phyloP scores from a whole-genome alignment of 2,888 invertebrate species.

The Tholera decimalis region DNA sequence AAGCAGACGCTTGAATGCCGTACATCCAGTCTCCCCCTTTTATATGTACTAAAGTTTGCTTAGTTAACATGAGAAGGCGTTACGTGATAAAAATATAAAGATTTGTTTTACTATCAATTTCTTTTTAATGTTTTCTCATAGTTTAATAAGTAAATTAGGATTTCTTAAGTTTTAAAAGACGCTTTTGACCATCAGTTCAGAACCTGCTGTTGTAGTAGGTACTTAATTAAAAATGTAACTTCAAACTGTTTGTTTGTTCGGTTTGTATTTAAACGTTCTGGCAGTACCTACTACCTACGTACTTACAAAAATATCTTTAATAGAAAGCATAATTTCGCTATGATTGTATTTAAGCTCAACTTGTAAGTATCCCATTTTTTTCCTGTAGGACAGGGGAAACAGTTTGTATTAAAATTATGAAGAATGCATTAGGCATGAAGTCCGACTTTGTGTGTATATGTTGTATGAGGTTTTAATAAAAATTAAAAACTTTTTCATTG shows the following conservation, averaged over 20 bases:
- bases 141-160: conserved; percentile 2
- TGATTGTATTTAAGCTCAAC: too few species aligned
- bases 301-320: too few species aligned
- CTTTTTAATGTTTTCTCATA: conserved; percentile 1
- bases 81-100: conserved; percentile 55
- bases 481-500: too few species aligned
- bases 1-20: conserved; percentile 70
- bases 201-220: background rate
- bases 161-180: background rate
- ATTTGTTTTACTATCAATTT: conserved; percentile 1
- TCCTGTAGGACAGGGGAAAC: too few species aligned
- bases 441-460: too few species aligned
- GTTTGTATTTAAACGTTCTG: background rate
- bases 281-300: background rate
- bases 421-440: too few species aligned
- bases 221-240: too few species aligned
- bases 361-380: too few species aligned
- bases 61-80: conserved; percentile 58
- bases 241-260: background rate
- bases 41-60: conserved; percentile 79
- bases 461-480: too few species aligned
- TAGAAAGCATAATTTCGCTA: too few species aligned
- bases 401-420: too few species aligned
- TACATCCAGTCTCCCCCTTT: conserved; percentile 69
- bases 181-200: background rate